Percentiles rank a stretch among this genome's conserved stretches.
These are phyloP conservation scores for Diplazon laetatorius DNA, from an alignment of 2,888 invertebrate species.

Conservation along the genomic window DNA sequence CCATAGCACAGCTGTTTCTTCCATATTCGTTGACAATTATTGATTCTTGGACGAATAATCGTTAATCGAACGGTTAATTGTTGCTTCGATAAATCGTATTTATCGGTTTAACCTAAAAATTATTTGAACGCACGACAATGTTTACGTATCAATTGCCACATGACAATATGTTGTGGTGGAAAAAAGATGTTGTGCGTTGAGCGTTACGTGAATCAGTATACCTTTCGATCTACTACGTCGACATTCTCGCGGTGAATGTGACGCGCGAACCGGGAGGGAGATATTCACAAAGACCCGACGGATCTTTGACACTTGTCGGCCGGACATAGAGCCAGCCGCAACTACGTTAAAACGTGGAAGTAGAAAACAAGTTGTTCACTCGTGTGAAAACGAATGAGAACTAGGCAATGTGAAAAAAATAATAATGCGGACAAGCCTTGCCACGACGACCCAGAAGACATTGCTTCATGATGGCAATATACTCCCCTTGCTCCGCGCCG, in stretches of 20 bases:
- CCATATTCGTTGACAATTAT: constrained; percentile 84
- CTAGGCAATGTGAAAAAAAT: too few relatives aligned
- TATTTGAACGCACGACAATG: background rate
- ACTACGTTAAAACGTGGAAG: constrained; percentile 3
- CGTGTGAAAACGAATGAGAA: too few relatives aligned
- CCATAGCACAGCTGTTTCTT: constrained; percentile 92
- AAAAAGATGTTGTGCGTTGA: background rate
- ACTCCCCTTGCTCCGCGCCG: too few relatives aligned
- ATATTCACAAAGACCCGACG: too few relatives aligned
- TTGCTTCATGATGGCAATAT: too few relatives aligned
- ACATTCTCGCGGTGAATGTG: constrained; percentile 58
- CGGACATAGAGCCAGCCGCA: constrained; percentile 34
- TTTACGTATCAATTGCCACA: background rate
- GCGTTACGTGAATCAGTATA: background rate
- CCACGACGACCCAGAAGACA: too few relatives aligned
- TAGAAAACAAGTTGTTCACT: too few relatives aligned
- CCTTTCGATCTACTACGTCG: constrained; percentile 50
- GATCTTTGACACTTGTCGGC: constrained; percentile 61
- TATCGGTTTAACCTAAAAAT: background rate
- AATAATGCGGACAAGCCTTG: background rate
- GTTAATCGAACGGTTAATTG: background rate
- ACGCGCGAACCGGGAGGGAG: constrained; percentile 18
- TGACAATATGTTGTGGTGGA: background rate
- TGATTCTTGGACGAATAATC: background rate
- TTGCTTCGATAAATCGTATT: constrained; percentile 12